A percentile compares a stretch with the other conserved stretches of the same genome.
These are phyloP conservation scores for Apteryx owenii DNA, from an alignment of 2,113 vertebrate genomes.

Conservation along the genomic window DNA sequence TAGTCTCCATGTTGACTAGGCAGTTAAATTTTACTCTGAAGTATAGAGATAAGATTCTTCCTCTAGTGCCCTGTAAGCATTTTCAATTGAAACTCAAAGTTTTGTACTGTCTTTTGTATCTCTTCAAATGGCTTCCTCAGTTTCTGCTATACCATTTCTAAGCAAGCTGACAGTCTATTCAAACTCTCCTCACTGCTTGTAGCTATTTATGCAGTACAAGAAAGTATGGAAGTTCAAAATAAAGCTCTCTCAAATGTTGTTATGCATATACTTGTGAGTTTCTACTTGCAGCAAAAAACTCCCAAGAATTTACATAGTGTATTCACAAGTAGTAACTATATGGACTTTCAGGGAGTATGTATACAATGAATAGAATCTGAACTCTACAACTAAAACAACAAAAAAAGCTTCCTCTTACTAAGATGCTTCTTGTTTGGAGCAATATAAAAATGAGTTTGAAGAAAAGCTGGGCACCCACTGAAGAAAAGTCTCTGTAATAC, in stretches of 20 bases:
- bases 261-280: not conserved
- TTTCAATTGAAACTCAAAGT: not conserved
- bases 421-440: not conserved
- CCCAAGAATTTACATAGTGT: not conserved
- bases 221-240: not conserved
- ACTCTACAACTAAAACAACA: not conserved
- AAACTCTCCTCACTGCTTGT: not conserved
- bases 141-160: not conserved
- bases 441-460: not conserved
- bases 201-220: not conserved
- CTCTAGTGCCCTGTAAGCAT: no score
- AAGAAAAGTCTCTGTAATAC: not conserved
- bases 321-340: not conserved
- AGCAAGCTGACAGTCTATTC: not conserved
- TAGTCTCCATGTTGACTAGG: not conserved
- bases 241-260: not conserved
- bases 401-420: not conserved
- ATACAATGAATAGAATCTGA: not conserved
- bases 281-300: not conserved
- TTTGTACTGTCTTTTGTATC: not conserved
- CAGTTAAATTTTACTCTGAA: not conserved
- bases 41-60: not conserved
- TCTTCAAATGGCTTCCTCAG: not conserved
- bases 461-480: not conserved
- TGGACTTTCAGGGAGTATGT: not conserved